phyloP scores from a whole-genome alignment of 2,113 vertebrate genomes.

The Campylomormyrus numenius region DNA sequence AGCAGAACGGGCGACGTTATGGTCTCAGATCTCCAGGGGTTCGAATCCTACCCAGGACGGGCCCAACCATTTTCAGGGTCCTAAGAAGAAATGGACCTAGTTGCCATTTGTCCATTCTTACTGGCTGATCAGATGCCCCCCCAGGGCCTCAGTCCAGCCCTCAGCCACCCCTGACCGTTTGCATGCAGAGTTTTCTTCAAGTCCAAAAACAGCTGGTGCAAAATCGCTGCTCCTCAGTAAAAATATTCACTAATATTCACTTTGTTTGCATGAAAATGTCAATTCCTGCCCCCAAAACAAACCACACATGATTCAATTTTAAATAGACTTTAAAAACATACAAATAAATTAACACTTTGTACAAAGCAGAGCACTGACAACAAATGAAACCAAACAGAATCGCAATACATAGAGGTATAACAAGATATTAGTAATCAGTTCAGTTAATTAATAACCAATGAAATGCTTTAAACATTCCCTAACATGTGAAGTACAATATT shows the following conservation, averaged over 20 bases:
- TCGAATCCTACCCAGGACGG: background rate
- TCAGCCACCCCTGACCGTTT: background rate
- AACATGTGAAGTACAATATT: slow-evolving; percentile 2
- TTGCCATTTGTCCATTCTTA: background rate
- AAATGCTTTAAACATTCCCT: slow-evolving; percentile 6
- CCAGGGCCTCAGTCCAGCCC: background rate
- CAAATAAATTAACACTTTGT: slow-evolving; percentile 65
- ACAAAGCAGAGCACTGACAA: slow-evolving; percentile 47
- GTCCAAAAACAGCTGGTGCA: background rate
- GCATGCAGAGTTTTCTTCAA: background rate
- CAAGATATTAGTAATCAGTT: background rate
- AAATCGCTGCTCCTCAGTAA: background rate
- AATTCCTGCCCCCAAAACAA: background rate
- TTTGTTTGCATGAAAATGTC: background rate
- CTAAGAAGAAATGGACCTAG: background rate
- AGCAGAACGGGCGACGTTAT: background rate
- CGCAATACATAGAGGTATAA: background rate
- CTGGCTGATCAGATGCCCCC: background rate
- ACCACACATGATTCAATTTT: background rate
- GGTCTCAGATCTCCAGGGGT: background rate
- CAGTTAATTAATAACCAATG: background rate
- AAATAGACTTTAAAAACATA: slow-evolving; percentile 32
- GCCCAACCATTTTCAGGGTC: background rate
- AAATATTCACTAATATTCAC: background rate
- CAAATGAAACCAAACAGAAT: background rate